phyloP scores from a whole-genome alignment of 2,113 vertebrate genomes.

The Neotoma lepida region DNA sequence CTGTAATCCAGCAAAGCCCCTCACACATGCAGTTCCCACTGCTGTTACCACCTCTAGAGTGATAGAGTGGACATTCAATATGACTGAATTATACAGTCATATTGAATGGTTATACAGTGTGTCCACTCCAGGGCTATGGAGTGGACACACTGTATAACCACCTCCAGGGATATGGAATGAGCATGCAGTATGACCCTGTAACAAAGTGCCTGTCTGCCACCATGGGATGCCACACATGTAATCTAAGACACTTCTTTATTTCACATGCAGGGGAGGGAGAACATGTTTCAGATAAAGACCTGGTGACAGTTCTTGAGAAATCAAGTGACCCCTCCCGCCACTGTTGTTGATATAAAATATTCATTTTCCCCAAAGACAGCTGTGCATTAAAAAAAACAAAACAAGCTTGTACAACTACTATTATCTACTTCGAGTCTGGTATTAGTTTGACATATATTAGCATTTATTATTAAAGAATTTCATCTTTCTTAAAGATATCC shows the following conservation, averaged over 20 bases:
- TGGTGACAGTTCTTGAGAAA: neutral
- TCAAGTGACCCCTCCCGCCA: neutral
- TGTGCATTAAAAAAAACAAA: neutral
- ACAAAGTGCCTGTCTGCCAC: neutral
- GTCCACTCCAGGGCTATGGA: too few relatives aligned
- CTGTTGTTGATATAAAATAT: neutral
- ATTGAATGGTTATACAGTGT: too few relatives aligned
- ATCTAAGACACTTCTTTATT: neutral
- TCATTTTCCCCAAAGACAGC: neutral
- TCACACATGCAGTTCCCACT: accelerated
- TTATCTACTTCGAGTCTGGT: neutral
- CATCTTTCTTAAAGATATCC: neutral
- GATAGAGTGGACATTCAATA: too few relatives aligned
- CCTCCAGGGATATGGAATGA: neutral
- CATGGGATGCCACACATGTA: accelerated
- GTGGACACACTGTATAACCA: neutral
- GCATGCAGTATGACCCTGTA: accelerated
- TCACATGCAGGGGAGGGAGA: neutral
- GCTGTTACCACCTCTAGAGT: neutral
- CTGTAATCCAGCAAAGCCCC: neutral
- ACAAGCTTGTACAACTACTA: neutral
- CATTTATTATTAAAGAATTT: neutral
- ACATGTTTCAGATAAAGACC: too few relatives aligned
- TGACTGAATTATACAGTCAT: too few relatives aligned
- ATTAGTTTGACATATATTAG: neutral